Conservation (phyloP, 2,888 invertebrate species). For the Mesorhabditis spiculigera region DNA sequence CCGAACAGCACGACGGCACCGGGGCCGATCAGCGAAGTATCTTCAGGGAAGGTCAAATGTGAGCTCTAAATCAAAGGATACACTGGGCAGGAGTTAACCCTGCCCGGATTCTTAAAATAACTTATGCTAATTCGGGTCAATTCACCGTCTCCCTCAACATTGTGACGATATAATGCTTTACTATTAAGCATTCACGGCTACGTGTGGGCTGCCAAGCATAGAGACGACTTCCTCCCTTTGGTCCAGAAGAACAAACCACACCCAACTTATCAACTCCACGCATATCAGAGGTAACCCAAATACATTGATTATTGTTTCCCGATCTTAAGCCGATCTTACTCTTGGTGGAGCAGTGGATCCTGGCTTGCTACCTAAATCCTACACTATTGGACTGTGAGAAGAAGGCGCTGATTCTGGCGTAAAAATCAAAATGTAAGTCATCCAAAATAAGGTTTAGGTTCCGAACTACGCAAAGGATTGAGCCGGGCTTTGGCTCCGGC, state of each 20-base stretch:
- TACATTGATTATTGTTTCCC: constrained; percentile 8
- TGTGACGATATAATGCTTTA: constrained; percentile 48
- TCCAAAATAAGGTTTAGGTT: no score
- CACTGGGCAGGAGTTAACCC: not conserved
- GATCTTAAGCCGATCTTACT: constrained; percentile 39
- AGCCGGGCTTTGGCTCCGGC: no score
- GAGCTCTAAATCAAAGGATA: no score
- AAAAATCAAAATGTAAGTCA: no score
- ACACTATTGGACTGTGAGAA: constrained; percentile 15
- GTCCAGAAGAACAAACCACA: constrained; percentile 28
- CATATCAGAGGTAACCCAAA: constrained; percentile 19
- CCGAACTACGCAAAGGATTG: no score
- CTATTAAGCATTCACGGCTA: constrained; percentile 39
- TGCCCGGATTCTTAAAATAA: no score
- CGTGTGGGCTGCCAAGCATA: constrained; percentile 45
- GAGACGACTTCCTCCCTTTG: constrained; percentile 31
- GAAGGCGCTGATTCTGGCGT: not conserved
- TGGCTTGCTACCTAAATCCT: constrained; percentile 38
- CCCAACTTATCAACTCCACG: constrained; percentile 38
- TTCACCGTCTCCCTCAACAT: constrained; percentile 36
- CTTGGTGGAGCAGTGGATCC: constrained; percentile 37
- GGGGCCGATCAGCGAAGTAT: constrained; percentile 33
- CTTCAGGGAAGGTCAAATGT: constrained; percentile 12
- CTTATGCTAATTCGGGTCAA: not conserved
- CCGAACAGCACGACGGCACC: no score